Conservation (phyloP, 2,888 invertebrate genomes). For the Pseudoips prasinana region DNA sequence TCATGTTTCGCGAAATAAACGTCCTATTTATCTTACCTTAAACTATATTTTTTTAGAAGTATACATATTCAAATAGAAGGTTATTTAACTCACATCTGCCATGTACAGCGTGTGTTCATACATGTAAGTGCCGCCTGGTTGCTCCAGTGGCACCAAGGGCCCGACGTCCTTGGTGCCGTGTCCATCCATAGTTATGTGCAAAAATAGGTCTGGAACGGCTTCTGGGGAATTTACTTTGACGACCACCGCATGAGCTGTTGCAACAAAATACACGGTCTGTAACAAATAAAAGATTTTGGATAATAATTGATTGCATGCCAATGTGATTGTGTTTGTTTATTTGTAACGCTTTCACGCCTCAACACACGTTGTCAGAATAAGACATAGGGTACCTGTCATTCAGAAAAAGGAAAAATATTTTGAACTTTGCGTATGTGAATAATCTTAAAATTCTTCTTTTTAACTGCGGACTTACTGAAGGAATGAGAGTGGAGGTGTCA, state of each 20-base stretch:
- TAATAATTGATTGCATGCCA: no score
- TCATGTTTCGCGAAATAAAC: no score
- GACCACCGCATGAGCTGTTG: conserved; percentile 80
- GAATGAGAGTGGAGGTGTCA: conserved; percentile 26
- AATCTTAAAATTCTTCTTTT: no score
- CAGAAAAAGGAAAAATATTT: no score
- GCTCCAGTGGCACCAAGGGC: conserved; percentile 32
- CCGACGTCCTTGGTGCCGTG: conserved; percentile 28
- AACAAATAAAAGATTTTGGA: conserved; percentile 32
- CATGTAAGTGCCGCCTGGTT: conserved; percentile 42
- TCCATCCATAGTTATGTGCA: conserved; percentile 54
- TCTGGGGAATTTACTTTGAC: conserved; percentile 73
- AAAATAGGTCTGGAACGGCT: conserved; percentile 62
- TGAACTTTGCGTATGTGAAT: no score
- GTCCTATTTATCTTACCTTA: no score
- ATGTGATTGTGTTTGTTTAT: no score
- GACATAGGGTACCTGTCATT: no score
- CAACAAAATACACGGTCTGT: conserved; percentile 75
- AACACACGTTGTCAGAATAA: no score
- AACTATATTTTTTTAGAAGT: no score
- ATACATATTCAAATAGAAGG: not conserved
- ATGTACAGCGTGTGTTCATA: conserved; percentile 65
- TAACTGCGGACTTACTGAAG: conserved; percentile 34
- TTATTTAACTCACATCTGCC: conserved; percentile 59
- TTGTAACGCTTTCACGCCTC: no score